These are phyloP conservation scores for Melitaea athalia DNA, from an alignment of 2,888 invertebrate genomes.

Conservation along the genomic window DNA sequence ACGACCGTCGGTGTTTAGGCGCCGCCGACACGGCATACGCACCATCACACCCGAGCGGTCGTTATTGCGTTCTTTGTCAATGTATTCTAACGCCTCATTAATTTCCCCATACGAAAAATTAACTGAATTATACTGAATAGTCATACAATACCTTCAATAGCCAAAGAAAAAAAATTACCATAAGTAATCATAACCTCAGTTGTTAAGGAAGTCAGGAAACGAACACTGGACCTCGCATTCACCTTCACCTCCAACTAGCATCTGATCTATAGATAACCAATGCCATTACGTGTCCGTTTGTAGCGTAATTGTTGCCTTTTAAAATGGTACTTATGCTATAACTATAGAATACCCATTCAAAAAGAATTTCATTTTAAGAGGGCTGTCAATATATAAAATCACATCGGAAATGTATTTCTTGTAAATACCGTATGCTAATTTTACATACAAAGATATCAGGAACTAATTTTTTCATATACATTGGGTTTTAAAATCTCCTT, in stretches of 20 bases:
- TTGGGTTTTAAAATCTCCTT: no score
- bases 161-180: not conserved
- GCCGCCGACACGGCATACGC: no score
- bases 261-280: slow-evolving; percentile 26
- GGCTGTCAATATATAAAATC: no score
- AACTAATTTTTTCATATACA: no score
- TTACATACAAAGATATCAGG: no score
- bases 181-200: slow-evolving; percentile 30
- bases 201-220: slow-evolving; percentile 45
- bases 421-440: no score
- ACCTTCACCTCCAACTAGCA: slow-evolving; percentile 32
- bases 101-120: no score
- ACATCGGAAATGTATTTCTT: no score
- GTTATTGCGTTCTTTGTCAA: no score
- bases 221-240: slow-evolving; percentile 44
- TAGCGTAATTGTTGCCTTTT: slow-evolving; percentile 12
- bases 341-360: not conserved
- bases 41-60: no score
- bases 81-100: no score
- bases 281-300: slow-evolving; percentile 32
- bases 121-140: not conserved
- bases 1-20: no score
- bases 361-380: not conserved
- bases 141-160: not conserved
- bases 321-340: not conserved